These are phyloP conservation scores for Lontra canadensis DNA, from an alignment of 2,113 vertebrate species.

Conservation along the genomic window DNA sequence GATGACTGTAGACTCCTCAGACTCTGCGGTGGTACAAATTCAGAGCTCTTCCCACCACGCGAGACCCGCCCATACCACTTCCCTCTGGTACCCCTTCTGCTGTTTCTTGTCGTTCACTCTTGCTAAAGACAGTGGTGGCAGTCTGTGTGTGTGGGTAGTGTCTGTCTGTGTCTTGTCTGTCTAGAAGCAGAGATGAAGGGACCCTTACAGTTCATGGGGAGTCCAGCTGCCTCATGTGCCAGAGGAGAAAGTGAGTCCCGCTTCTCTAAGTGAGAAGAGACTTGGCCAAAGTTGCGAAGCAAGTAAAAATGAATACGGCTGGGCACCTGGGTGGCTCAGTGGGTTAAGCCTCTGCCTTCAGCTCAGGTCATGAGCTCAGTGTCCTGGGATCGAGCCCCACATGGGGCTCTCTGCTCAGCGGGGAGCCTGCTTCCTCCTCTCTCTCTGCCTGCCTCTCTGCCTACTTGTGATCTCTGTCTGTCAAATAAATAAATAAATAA, in stretches of 20 bases:
- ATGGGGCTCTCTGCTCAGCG: too few species aligned
- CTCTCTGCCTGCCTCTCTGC: too few species aligned
- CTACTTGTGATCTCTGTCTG: too few species aligned
- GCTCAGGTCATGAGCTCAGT: too few species aligned
- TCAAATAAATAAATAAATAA: too few species aligned
- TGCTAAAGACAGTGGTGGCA: neutral
- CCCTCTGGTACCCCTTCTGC: neutral
- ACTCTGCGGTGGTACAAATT: neutral
- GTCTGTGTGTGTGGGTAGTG: neutral
- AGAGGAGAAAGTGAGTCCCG: neutral
- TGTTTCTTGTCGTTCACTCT: neutral
- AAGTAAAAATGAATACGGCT: neutral
- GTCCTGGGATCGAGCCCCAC: too few species aligned
- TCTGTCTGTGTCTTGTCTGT: neutral
- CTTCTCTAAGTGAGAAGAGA: neutral
- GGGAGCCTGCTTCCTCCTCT: too few species aligned
- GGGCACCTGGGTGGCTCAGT: too few species aligned
- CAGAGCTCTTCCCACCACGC: neutral
- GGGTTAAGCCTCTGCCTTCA: too few species aligned
- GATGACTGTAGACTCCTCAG: neutral
- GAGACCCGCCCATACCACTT: neutral
- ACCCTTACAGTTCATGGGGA: neutral
- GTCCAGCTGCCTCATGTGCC: conserved; percentile 16
- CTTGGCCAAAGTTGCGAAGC: neutral
- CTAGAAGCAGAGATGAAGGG: neutral